Conservation (phyloP, 1,140 invertebrate species). For the Medauroidea extradentata region DNA sequence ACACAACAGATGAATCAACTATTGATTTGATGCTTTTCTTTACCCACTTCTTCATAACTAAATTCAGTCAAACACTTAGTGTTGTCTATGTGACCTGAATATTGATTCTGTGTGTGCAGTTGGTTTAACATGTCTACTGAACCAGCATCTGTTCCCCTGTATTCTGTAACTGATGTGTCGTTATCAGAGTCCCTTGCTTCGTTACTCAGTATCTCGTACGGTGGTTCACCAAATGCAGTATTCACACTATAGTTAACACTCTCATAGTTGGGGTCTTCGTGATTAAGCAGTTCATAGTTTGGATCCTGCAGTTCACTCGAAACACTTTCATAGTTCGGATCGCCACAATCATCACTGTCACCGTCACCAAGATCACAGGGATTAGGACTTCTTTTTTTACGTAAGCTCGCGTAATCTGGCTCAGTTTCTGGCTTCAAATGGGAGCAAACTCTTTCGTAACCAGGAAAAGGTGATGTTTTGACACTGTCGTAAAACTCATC, state of each 20-base stretch:
- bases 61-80: not conserved
- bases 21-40: not conserved
- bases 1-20: not conserved
- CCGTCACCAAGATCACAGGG: not conserved
- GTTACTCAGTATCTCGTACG: constrained; percentile 43
- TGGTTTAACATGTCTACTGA: not conserved
- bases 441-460: constrained; percentile 38
- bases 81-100: not conserved
- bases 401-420: constrained; percentile 21
- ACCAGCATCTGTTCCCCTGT: not conserved
- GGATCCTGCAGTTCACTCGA: constrained; percentile 54
- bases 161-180: not conserved
- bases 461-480: constrained; percentile 41
- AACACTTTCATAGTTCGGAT: constrained; percentile 66
- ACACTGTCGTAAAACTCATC: constrained; percentile 12
- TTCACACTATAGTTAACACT: constrained; percentile 43
- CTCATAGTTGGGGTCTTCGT: constrained; percentile 48
- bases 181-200: constrained; percentile 18
- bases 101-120: not conserved
- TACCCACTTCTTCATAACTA: constrained; percentile 12
- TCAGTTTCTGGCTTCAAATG: constrained; percentile 27
- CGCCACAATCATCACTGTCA: constrained; percentile 29
- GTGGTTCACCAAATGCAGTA: constrained; percentile 38
- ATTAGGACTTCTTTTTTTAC: not conserved
- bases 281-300: constrained; percentile 64